Evolutionary conservation across 2,888 invertebrate genomes (phyloP), one percentile per base, ranked within the genome.

Genomic region (Chydorus sphaericus): DNA sequence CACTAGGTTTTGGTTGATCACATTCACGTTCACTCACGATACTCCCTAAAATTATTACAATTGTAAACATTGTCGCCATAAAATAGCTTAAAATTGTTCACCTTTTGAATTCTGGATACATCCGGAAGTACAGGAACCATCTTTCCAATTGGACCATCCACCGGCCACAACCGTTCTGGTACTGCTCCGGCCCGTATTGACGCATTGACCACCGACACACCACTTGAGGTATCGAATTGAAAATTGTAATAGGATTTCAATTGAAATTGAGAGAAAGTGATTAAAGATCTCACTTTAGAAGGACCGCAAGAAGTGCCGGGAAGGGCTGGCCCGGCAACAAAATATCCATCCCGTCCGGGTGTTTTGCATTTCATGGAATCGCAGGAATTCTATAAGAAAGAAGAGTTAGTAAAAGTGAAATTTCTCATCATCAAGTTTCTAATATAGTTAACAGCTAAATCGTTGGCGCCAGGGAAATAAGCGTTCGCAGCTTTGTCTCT

Each of bases 251-350:
- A n/a, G n/a, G n/a, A n/a, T n/a, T n/a, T n/a, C n/a, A n/a, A n/a
- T n/a, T n/a, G n/a, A n/a, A n/a, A n/a, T n/a, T n/a, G n/a, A n/a
- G 5, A 11, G 38, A n/a, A 44, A 14, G 14, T 44, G 26, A 11
- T 16, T 3, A 39, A 39, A 39, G 18, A 16, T n/a, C 16, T 36
- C 39, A 39, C 23, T 39, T 36, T 18, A 4, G 23, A 38, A 38
- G 20, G 8, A 38, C n/a, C n/a, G n/a, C n/a, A n/a, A 38, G 3
- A 18, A 33, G 33, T 8, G 33, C 33, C 33, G 33, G 86, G 85
- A 30, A 88, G 69, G n/a, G 87, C 87, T 0, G 87, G 87, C 0
- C 86, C 86, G 1, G 85, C 81, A 66, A 79, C 80, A 67, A 83
- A 85, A 70, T 77, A 82, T 11, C 84, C 85, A 58, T 78, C 77